Conservation (phyloP, 2,113 vertebrate species). For the Diglossa brunneiventris region DNA sequence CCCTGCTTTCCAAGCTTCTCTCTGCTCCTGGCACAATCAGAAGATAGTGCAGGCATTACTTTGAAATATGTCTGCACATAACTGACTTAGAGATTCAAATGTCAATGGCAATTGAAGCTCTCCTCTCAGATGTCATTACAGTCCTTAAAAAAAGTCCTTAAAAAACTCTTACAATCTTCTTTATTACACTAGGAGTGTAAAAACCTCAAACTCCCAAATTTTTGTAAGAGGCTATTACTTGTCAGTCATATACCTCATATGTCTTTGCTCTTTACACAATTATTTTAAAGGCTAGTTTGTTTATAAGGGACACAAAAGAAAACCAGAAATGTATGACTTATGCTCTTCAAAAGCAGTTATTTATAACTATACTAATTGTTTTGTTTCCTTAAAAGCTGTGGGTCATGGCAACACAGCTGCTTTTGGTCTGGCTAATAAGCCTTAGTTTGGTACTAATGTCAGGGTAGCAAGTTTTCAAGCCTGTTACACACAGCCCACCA, state of each 20-base stretch:
- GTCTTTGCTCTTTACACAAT: neutral
- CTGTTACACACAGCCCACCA: accelerated
- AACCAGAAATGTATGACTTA: constrained; percentile 2
- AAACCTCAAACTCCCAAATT: neutral
- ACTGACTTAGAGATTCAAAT: neutral
- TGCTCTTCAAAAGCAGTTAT: neutral
- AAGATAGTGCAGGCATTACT: neutral
- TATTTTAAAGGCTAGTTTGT: constrained; percentile 4
- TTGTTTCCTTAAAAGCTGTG: neutral
- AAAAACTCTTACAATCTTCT: neutral
- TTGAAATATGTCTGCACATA: neutral
- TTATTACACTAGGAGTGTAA: neutral
- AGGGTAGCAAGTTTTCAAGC: neutral
- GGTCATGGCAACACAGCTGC: neutral
- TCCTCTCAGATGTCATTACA: neutral
- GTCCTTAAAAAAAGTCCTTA: neutral
- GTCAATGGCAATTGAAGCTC: neutral
- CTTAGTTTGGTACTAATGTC: neutral
- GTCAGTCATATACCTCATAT: neutral
- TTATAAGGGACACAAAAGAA: constrained; percentile 12
- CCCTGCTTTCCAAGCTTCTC: neutral
- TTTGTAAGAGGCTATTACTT: neutral
- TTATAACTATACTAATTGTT: constrained; percentile 16
- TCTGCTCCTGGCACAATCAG: neutral
- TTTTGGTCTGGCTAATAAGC: constrained; percentile 11